phyloP scores from a whole-genome alignment of 2,797 vertebrate genomes.

The Neostethus bicornis region DNA sequence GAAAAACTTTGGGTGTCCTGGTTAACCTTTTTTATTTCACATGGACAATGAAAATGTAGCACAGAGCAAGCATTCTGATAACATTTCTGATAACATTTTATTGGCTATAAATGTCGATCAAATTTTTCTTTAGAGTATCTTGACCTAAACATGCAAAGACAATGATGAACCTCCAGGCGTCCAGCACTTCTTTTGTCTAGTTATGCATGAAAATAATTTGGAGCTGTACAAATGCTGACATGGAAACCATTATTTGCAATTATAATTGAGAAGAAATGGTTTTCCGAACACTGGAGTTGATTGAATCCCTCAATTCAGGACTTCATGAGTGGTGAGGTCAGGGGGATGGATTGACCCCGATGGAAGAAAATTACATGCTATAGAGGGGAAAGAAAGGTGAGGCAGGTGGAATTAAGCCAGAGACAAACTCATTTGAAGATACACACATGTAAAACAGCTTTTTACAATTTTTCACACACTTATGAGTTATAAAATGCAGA shows the following conservation, averaged over 20 bases:
- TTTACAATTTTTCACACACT: no score
- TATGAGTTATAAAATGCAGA: slow-evolving; percentile 1
- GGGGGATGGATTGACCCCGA: slow-evolving; percentile 45
- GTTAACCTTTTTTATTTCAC: slow-evolving; percentile 12
- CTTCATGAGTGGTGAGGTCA: slow-evolving; percentile 67
- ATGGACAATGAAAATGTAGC: slow-evolving; percentile 6
- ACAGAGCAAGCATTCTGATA: slow-evolving; percentile 30
- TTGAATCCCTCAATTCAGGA: slow-evolving; percentile 63
- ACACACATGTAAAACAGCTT: slow-evolving; percentile 9
- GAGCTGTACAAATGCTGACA: slow-evolving; percentile 71
- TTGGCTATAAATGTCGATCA: slow-evolving; percentile 24
- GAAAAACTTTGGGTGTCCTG: slow-evolving; percentile 17
- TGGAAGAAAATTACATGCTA: slow-evolving; percentile 43
- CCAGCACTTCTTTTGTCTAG: slow-evolving; percentile 34
- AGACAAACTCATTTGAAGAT: slow-evolving; percentile 31
- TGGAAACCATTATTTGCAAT: slow-evolving; percentile 78
- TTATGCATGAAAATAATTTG: slow-evolving; percentile 63
- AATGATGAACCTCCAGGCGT: slow-evolving; percentile 28
- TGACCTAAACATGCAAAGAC: slow-evolving; percentile 20
- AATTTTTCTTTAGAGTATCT: slow-evolving; percentile 30
- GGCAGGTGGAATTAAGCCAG: slow-evolving; percentile 24
- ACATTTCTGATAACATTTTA: slow-evolving; percentile 38
- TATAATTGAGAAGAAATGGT: slow-evolving; percentile 77
- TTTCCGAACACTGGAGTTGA: slow-evolving; percentile 73
- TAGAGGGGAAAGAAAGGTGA: slow-evolving; percentile 40